phyloP scores from a whole-genome alignment of 1,140 invertebrate genomes.

The Habropoda laboriosa region DNA sequence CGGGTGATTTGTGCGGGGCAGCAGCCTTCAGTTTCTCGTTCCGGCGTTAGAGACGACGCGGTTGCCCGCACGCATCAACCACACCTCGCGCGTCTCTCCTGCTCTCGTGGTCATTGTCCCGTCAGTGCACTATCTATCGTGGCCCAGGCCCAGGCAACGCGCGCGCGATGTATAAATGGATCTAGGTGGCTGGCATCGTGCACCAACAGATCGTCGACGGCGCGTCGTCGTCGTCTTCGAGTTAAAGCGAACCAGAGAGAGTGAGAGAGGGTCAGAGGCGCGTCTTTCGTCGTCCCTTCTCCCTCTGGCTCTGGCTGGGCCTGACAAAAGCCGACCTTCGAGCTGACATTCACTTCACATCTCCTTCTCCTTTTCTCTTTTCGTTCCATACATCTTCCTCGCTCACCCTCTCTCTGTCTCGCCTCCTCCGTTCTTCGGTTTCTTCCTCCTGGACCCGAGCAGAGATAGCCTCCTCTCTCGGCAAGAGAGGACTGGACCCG shows the following conservation, averaged over 20 bases:
- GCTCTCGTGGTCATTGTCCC: conserved; percentile 74
- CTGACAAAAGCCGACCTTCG: conserved; percentile 82
- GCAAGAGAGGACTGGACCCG: conserved; percentile 51
- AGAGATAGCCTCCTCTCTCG: conserved; percentile 41
- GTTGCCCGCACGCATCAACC: conserved; percentile 33
- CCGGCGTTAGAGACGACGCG: conserved; percentile 18
- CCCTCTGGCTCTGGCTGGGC: conserved; percentile 36
- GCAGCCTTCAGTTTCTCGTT: conserved; percentile 23
- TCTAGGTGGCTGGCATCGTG: conserved; percentile 59
- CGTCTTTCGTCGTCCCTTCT: conserved; percentile 1
- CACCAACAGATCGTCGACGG: conserved; percentile 22
- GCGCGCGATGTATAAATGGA: conserved; percentile 70
- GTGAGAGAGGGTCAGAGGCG: not conserved
- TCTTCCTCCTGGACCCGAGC: conserved; percentile 41
- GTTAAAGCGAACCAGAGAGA: not conserved
- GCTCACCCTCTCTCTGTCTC: not conserved
- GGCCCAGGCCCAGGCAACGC: conserved; percentile 62
- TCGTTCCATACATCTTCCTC: conserved; percentile 49
- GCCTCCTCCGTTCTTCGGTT: conserved; percentile 55
- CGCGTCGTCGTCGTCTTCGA: conserved; percentile 1
- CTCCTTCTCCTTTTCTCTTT: conserved; percentile 1
- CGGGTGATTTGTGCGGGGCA: not conserved
- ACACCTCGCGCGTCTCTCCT: conserved; percentile 18
- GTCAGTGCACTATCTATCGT: conserved; percentile 66
- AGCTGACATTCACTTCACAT: conserved; percentile 79